Evolutionary conservation across 2,113 vertebrate species (phyloP).

Genomic region (Leucopsar rothschildi): DNA sequence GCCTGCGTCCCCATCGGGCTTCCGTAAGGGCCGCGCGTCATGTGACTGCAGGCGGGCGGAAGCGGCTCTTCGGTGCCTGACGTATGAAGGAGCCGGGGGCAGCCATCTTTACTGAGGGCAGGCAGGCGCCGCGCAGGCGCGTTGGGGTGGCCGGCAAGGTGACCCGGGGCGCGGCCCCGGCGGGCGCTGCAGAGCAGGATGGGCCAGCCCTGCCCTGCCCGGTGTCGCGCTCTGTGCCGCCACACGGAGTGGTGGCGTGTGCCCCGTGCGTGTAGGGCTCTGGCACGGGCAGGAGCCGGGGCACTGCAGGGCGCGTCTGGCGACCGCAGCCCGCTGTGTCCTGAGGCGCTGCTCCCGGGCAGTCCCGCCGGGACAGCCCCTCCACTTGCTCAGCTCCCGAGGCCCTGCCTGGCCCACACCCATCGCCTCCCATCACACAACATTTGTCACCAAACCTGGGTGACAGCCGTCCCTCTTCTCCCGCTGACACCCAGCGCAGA

Average conservation of each 20-base stretch:
- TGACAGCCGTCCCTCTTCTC: rapidly evolving
- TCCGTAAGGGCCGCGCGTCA: not conserved
- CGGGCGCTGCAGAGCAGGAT: no score
- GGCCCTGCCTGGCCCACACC: rapidly evolving
- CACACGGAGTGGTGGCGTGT: no score
- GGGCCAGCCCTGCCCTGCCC: not conserved
- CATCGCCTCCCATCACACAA: no score
- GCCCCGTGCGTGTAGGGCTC: not conserved
- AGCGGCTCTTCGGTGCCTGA: rapidly evolving
- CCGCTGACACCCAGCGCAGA: rapidly evolving
- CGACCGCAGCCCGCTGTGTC: not conserved
- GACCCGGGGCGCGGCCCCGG: not conserved
- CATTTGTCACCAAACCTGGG: rapidly evolving
- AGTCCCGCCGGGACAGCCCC: not conserved
- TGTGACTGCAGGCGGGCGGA: not conserved
- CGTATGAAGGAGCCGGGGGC: rapidly evolving
- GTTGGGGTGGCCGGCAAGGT: rapidly evolving
- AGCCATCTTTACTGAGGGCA: not conserved
- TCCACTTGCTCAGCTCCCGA: rapidly evolving
- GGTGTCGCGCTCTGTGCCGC: no score
- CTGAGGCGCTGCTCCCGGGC: not conserved
- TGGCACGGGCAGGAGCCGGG: not conserved
- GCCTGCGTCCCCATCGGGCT: not conserved
- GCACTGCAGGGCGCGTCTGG: not conserved
- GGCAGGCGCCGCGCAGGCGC: not conserved